Conservation (phyloP, 2,888 invertebrate species). For the Drosophila sordidapex region DNA sequence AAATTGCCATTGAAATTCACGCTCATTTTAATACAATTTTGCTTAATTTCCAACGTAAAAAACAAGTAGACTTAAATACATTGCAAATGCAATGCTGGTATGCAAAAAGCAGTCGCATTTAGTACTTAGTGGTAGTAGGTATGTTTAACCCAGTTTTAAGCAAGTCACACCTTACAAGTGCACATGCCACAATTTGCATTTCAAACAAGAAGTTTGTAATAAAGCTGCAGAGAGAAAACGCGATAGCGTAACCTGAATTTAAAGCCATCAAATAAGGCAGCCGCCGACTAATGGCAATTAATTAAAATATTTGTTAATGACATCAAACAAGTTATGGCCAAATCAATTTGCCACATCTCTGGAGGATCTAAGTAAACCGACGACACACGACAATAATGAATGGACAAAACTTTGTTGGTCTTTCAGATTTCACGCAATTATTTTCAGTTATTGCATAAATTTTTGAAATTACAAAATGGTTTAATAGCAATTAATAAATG, state of each 20-base stretch:
- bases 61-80: not conserved
- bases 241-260: conserved; percentile 63
- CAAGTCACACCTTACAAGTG: conserved; percentile 69
- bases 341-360: conserved; percentile 41
- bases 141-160: conserved; percentile 66
- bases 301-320: conserved; percentile 75
- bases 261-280: conserved; percentile 39
- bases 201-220: conserved; percentile 17
- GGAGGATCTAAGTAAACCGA: conserved; percentile 29
- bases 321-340: conserved; percentile 54
- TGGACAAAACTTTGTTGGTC: conserved; percentile 7
- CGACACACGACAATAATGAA: conserved; percentile 23
- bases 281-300: conserved; percentile 64
- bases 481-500: not conserved
- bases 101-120: conserved; percentile 43
- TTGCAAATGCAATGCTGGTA: conserved; percentile 18
- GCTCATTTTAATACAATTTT: conserved; percentile 1
- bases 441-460: conserved; percentile 17
- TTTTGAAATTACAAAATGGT: not conserved
- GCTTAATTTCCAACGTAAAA: conserved; percentile 3
- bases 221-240: conserved; percentile 45
- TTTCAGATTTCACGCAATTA: conserved; percentile 17
- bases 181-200: conserved; percentile 42
- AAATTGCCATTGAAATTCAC: conserved; percentile 1
- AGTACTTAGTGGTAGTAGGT: conserved; percentile 32